These are phyloP conservation scores for Sussaba pulchella DNA, from an alignment of 2,888 invertebrate species.

Conservation along the genomic window DNA sequence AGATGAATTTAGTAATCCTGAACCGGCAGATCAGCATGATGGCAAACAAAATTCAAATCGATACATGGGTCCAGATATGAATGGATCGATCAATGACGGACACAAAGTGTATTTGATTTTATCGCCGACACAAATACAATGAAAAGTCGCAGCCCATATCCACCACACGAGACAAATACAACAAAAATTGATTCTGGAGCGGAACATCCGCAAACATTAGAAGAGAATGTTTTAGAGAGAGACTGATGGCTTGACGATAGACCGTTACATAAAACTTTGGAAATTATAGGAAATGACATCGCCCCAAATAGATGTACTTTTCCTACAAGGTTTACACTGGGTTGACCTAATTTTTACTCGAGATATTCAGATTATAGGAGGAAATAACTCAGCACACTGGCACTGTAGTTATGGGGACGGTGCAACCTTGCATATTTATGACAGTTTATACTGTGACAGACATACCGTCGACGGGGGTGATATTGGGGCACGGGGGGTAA, in stretches of 20 bases:
- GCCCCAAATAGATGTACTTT: not conserved
- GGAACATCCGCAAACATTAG: slow-evolving; percentile 10
- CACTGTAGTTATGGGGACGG: slow-evolving; percentile 26
- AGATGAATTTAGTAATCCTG: too few relatives aligned
- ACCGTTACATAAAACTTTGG: slow-evolving; percentile 16
- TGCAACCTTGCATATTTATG: not conserved
- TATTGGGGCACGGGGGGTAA: too few relatives aligned
- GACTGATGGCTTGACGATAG: slow-evolving; percentile 16
- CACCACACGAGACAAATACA: too few relatives aligned
- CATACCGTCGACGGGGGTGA: too few relatives aligned
- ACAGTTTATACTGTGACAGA: not conserved
- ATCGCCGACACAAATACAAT: too few relatives aligned
- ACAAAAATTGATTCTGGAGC: too few relatives aligned
- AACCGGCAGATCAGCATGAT: not conserved
- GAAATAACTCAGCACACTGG: slow-evolving; percentile 1
- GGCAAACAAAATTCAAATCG: not conserved
- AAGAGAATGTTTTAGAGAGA: slow-evolving; percentile 24
- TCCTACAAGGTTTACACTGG: slow-evolving; percentile 22
- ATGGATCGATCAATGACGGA: too few relatives aligned
- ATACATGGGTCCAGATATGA: not conserved
- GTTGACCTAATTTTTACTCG: slow-evolving; percentile 13
- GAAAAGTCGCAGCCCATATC: too few relatives aligned
- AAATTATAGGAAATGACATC: slow-evolving; percentile 5
- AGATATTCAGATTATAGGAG: slow-evolving; percentile 27
- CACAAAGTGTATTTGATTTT: too few relatives aligned